Evolutionary conservation across 2,113 vertebrate species (phyloP), one percentile per base, ranked within the genome.

Genomic region (Nymphicus hollandicus): DNA sequence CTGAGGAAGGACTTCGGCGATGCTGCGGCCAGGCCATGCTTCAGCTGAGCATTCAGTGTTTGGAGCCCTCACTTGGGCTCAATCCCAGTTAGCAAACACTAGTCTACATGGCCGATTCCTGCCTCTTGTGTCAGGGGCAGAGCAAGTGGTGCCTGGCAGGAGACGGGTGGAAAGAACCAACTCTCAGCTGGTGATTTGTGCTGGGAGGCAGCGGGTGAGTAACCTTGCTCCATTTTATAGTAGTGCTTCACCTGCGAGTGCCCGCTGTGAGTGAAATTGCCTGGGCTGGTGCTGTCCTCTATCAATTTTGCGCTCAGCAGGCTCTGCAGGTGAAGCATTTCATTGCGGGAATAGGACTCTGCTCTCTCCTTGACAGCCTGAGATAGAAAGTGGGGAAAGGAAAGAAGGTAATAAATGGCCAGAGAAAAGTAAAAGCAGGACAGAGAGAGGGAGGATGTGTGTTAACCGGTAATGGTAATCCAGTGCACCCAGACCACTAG

Each of bases 241-340:
- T 46, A 44, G 79, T 39, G 70, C 70, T 95, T 96, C 53, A 88
- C 95, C 89, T 72, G 55, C 77, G 77, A 88, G 87, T 77, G 78
- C 94, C 88, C 3, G 55, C 96, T 93, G 91, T 89, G 96, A 77
- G 31, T 24, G 81, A 92, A 94, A 95, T 92, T 95, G 95, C 85
- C 71, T 81, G 88, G 90, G 68, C 95, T 83, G 65, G 43, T 50
- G 50, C 80, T 74, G 41, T 41, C 46, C 58, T 88, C 86, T 81
- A 86, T 71, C 88, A 89, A 88, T 94, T 90, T 96, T 17, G 2
- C 88, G 94, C 94, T 47, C 86, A 81, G 93, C 94, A 93, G 93
- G 94, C 64, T 86, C 43, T 0, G 4, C 73, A 95, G 91, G 96
- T 93, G 79, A 86, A 93, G 74, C 68, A 63, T 92, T 91, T 96